phyloP scores from a whole-genome alignment of 2,797 vertebrate species.

The Strix occidentalis region DNA sequence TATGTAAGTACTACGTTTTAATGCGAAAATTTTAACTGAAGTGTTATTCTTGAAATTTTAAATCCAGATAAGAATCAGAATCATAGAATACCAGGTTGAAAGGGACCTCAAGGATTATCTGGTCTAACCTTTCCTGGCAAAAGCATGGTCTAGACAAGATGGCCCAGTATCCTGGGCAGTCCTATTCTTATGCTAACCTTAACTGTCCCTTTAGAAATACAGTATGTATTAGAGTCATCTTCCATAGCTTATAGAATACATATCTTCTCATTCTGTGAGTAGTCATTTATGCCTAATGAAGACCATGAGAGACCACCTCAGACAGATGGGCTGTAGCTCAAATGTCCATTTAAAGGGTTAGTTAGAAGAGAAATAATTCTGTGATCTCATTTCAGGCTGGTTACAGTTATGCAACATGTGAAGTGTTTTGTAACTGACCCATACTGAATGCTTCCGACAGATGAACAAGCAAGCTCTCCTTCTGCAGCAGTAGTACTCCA shows the following conservation, averaged over 20 bases:
- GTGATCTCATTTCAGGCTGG: slow-evolving; percentile 27
- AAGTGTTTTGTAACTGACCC: neutral
- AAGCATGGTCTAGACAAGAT: no score
- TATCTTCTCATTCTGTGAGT: neutral
- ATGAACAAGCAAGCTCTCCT: neutral
- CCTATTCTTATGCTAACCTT: neutral
- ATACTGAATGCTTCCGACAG: neutral
- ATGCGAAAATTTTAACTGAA: neutral
- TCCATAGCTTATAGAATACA: neutral
- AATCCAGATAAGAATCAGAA: neutral
- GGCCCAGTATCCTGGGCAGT: neutral
- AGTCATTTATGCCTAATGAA: neutral
- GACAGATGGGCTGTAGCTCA: neutral
- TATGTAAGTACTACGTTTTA: neutral
- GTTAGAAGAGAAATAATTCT: neutral
- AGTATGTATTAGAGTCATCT: neutral
- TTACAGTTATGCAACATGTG: neutral
- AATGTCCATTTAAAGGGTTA: neutral
- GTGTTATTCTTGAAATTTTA: neutral
- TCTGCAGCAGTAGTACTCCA: no score
- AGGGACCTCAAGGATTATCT: no score
- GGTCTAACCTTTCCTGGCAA: no score
- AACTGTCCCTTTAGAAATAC: neutral
- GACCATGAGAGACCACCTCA: neutral
- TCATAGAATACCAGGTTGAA: no score